phyloP scores from a whole-genome alignment of 1,140 invertebrate species.

The Saccostrea echinata region DNA sequence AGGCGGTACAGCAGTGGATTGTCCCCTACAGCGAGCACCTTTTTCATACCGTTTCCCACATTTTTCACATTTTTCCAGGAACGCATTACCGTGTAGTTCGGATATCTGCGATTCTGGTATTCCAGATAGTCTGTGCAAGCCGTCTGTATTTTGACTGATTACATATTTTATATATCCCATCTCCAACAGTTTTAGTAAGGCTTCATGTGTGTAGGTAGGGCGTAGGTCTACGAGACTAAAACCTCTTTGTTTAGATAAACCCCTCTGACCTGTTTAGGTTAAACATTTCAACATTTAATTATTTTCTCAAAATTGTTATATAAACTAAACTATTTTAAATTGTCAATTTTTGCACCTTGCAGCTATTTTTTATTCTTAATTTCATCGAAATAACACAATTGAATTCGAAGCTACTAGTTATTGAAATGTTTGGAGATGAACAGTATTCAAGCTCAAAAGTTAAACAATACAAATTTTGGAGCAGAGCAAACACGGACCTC shows the following conservation, averaged over 20 bases:
- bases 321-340: neutral
- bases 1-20: constrained; percentile 36
- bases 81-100: constrained; percentile 87
- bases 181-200: constrained; percentile 66
- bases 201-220: constrained; percentile 72
- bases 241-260: neutral
- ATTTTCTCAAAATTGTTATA: too few relatives aligned
- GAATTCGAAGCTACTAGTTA: too few relatives aligned
- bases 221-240: constrained; percentile 12
- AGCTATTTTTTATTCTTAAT: too few relatives aligned
- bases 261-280: neutral
- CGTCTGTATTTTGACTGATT: constrained; percentile 90
- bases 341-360: neutral
- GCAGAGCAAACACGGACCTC: too few relatives aligned
- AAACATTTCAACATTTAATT: too few relatives aligned
- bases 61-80: constrained; percentile 91
- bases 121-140: constrained; percentile 92
- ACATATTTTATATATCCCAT: constrained; percentile 66
- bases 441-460: too few relatives aligned
- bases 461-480: too few relatives aligned
- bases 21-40: neutral
- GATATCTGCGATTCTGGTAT: constrained; percentile 88
- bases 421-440: too few relatives aligned
- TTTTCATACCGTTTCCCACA: constrained; percentile 83
- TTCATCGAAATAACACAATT: too few relatives aligned